A percentile compares a stretch with the other conserved stretches of the same genome.
Conservation (phyloP, 1,140 invertebrate genomes). For the Stegodyphus dumicola region DNA sequence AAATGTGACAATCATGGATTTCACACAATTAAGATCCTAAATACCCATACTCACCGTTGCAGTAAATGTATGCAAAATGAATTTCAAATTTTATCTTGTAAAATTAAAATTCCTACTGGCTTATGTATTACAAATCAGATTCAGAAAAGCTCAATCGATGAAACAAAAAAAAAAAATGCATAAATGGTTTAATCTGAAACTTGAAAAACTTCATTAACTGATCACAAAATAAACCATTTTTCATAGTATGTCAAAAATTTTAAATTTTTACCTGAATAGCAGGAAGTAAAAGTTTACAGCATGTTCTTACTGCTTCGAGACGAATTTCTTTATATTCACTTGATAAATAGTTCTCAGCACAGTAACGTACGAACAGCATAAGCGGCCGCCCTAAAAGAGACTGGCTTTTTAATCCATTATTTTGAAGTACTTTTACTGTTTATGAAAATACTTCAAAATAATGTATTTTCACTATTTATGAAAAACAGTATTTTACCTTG, state of each 20-base stretch:
- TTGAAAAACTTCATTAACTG: background rate
- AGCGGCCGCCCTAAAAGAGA: conserved; percentile 80
- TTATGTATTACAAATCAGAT: no score
- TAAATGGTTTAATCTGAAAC: background rate
- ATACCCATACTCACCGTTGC: no score
- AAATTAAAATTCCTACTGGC: no score
- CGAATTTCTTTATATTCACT: conserved; percentile 92
- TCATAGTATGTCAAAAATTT: background rate
- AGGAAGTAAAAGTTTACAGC: conserved; percentile 86
- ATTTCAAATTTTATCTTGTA: no score
- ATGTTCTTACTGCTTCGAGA: conserved; percentile 93
- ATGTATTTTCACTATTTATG: background rate
- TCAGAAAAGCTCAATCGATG: background rate
- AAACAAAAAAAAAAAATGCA: background rate
- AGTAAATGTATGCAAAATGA: no score
- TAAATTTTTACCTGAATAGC: conserved; percentile 74
- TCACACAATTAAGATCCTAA: no score
- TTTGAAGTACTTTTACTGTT: no score
- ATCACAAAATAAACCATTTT: background rate
- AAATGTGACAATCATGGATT: no score
- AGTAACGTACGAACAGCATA: conserved; percentile 90
- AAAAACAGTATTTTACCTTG: conserved; percentile 73
- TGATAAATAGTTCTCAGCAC: conserved; percentile 91
- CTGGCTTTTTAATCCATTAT: no score
- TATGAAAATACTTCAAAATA: no score